Conservation (phyloP, 2,797 vertebrate genomes). For the Myotis planiceps region DNA sequence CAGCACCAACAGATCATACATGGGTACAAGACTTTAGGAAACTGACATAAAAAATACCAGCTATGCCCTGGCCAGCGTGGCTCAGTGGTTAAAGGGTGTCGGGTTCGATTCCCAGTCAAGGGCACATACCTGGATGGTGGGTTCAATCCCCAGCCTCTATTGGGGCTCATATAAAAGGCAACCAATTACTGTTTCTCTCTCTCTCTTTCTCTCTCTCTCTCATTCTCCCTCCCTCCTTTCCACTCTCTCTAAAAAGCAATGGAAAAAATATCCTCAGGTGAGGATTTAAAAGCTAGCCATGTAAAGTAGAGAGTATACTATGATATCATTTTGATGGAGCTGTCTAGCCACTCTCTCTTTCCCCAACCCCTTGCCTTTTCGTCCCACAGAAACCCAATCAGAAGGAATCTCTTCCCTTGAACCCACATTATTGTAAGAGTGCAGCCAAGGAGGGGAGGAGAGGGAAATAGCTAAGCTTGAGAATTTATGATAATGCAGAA, state of each 20-base stretch:
- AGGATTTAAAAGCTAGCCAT: not conserved
- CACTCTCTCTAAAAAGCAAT: not conserved
- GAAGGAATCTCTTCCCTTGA: not conserved
- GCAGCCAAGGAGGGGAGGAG: not conserved
- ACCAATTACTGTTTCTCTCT: not conserved
- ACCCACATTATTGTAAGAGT: not conserved
- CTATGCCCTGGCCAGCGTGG: not conserved
- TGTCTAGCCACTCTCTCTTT: not conserved
- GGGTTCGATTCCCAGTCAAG: no score
- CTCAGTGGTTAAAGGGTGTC: not conserved
- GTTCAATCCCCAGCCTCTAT: no score
- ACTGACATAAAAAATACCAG: not conserved
- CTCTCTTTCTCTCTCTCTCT: no score
- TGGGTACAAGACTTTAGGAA: not conserved
- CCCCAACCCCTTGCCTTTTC: not conserved
- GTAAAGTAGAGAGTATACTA: not conserved
- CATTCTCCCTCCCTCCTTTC: no score
- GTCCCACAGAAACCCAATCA: not conserved
- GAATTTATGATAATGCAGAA: slow-evolving; percentile 16
- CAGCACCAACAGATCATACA: not conserved
- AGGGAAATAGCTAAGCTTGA: not conserved
- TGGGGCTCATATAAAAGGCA: no score
- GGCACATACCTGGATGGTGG: no score
- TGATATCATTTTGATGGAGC: not conserved
- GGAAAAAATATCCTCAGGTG: not conserved